Percentiles rank a stretch among this genome's conserved stretches.
These are phyloP conservation scores for Torymus aiolomorphi DNA, from an alignment of 2,888 invertebrate species.

Conservation along the genomic window DNA sequence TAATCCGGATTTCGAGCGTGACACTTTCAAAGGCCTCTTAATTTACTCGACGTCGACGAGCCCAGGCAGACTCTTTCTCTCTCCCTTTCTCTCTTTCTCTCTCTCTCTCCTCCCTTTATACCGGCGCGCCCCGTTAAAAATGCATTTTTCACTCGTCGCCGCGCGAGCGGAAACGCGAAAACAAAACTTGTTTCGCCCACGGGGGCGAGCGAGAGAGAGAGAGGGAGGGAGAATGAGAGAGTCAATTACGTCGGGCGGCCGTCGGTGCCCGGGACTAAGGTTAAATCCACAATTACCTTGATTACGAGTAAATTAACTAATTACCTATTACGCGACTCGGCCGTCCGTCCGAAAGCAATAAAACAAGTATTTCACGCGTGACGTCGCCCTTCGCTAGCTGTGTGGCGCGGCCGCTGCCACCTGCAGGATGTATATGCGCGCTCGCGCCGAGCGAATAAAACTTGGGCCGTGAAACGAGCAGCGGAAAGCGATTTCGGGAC, in stretches of 20 bases:
- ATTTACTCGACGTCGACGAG: conserved; percentile 35
- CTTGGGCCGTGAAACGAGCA: conserved; percentile 44
- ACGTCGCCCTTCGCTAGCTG: conserved; percentile 9
- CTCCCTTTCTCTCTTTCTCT: background rate
- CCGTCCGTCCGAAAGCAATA: conserved; percentile 40
- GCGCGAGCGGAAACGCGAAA: conserved; percentile 10
- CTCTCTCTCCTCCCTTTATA: background rate
- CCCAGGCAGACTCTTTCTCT: background rate
- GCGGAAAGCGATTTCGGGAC: conserved; percentile 38
- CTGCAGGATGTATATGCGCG: background rate
- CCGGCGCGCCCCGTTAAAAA: conserved; percentile 11
- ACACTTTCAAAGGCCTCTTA: conserved; percentile 40
- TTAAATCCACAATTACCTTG: conserved; percentile 47
- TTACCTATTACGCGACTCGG: conserved; percentile 49
- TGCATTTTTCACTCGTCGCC: conserved; percentile 30
- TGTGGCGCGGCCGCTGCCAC: background rate
- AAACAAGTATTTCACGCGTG: conserved; percentile 52
- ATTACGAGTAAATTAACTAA: conserved; percentile 53
- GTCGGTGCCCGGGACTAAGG: background rate
- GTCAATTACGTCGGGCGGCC: background rate
- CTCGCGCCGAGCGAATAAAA: conserved; percentile 35
- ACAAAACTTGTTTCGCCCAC: conserved; percentile 30
- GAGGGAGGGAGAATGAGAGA: background rate
- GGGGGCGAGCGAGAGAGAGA: background rate
- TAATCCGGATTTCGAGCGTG: conserved; percentile 42